Evolutionary conservation across 2,113 vertebrate genomes (phyloP), one percentile per base, ranked within the genome.

Genomic region (Hippocampus barbouri): DNA sequence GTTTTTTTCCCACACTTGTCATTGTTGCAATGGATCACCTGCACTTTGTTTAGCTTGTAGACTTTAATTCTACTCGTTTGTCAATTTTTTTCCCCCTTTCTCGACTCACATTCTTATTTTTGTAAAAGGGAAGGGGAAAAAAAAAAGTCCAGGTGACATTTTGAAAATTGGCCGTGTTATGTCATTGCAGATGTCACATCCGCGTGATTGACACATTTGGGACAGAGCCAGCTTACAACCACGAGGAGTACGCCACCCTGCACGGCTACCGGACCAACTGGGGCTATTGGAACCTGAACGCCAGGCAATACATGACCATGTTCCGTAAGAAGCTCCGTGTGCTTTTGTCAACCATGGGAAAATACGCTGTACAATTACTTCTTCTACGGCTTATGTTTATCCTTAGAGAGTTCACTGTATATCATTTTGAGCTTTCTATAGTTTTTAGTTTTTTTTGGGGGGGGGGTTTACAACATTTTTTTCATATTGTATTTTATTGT

Each of bases 251-350:
- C 0, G 97, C 97, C 64, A 97, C 95, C 0, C 90, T 97, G 71
- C 96, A 96, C 0, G 96, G 97, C 72, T 98, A 94, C 92, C 91
- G 97, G 78, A 98, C 96, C 88, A 98, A 96, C 94, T 98, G 97
- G 97, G 97, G 97, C 79, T 98, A 98, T 92, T 99, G 97, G 97
- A 98, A 96, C 90, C 94, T 99, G 59, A 95, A 96, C 80, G 91
- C 94, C 77, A 88, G 93, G 69, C 97, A 99, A 92, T 99, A 96
- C 91, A 98, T 99, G 97, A 99, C 97, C 81, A 98, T 99, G 97
- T 99, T 99, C 89, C 97, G 97, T 99, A 88, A 97, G 97, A 92
- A 71, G 20, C 41, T 34, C 11, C 15, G 3, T 40, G 14, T 56
- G 27, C 9, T 53, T 68, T 40, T 56, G 8, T 68, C 34, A 18